Conservation (phyloP, 2,113 vertebrate genomes). For the Austrofundulus limnaeus region DNA sequence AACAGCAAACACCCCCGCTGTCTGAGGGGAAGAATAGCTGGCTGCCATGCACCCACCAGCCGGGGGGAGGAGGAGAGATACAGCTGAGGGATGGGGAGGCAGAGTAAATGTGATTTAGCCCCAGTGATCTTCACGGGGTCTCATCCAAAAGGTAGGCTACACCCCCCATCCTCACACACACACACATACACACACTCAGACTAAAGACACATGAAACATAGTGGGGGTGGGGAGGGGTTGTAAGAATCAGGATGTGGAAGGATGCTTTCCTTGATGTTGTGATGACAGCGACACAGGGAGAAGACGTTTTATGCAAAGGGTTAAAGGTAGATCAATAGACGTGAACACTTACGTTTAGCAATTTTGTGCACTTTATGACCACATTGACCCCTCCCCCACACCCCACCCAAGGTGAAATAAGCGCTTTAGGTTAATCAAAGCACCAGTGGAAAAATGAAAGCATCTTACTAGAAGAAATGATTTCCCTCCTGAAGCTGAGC, state of each 20-base stretch:
- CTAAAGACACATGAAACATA: conserved; percentile 29
- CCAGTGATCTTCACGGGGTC: conserved; percentile 61
- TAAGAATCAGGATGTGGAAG: conserved; percentile 25
- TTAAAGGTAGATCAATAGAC: conserved; percentile 60
- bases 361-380: conserved; percentile 5
- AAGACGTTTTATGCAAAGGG: conserved; percentile 5
- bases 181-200: conserved; percentile 36
- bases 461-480: conserved; percentile 1
- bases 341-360: conserved; percentile 49
- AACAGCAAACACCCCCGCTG: conserved; percentile 69
- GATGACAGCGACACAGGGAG: conserved; percentile 29
- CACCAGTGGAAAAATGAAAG: conserved; percentile 10
- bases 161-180: background rate
- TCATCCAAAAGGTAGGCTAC: conserved; percentile 37
- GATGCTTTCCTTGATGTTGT: conserved; percentile 52
- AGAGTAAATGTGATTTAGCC: conserved; percentile 70
- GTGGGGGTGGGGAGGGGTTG: conserved; percentile 10
- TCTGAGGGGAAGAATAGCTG: conserved; percentile 61
- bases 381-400: background rate
- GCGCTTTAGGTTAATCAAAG: conserved; percentile 13
- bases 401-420: conserved; percentile 1
- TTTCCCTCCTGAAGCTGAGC: background rate
- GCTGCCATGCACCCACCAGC: conserved; percentile 62
- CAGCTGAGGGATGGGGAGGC: conserved; percentile 10
- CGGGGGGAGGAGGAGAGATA: conserved; percentile 18